Conservation (phyloP, 2,113 vertebrate species). For the Thalassarche chlororhynchos region DNA sequence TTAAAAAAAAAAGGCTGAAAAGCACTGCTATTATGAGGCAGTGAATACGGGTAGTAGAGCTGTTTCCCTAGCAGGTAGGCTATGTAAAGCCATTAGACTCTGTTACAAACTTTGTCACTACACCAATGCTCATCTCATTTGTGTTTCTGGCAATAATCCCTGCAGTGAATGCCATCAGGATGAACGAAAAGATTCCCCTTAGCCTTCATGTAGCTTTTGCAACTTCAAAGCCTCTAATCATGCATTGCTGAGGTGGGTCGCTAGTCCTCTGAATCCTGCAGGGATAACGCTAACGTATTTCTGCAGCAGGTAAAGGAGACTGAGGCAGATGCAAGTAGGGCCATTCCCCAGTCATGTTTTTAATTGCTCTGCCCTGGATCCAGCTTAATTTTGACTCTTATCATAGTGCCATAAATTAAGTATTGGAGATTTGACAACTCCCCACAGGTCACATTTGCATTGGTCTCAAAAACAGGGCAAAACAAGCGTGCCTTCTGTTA, state of each 20-base stretch:
- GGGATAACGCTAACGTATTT: rapidly evolving
- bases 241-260: rapidly evolving
- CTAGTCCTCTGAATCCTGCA: background rate
- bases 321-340: background rate
- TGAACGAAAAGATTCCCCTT: background rate
- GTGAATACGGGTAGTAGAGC: background rate
- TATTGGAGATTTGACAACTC: background rate
- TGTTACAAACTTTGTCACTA: background rate
- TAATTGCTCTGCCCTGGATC: background rate
- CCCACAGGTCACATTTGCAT: rapidly evolving
- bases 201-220: background rate
- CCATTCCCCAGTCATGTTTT: background rate
- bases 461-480: background rate
- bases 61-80: background rate
- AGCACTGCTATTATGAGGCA: background rate
- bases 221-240: background rate
- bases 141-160: background rate
- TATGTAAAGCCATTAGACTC: rapidly evolving
- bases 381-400: background rate
- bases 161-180: background rate
- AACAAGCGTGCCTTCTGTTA: background rate
- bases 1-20: background rate
- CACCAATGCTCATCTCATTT: background rate
- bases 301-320: background rate
- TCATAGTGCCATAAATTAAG: background rate